Percentiles rank a stretch among this genome's conserved stretches.
Evolutionary conservation across 2,888 invertebrate species (phyloP).

Genomic region (Theristus sp.): DNA sequence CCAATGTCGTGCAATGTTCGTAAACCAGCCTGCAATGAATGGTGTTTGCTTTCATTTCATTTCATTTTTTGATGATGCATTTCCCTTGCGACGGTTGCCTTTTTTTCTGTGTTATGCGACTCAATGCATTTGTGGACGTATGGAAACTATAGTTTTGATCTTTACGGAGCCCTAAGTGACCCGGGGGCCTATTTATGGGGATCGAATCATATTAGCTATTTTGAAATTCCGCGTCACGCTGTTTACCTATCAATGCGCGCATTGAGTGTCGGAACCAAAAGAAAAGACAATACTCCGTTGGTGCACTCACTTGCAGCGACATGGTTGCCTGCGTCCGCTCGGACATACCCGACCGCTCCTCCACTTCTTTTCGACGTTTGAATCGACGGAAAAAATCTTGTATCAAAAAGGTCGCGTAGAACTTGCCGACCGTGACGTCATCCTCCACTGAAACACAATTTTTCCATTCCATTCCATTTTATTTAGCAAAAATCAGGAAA

Average conservation of each 20-base stretch:
- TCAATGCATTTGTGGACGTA: no score
- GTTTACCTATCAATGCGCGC: no score
- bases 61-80: no score
- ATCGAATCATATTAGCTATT: no score
- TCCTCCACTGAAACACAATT: conserved; percentile 46
- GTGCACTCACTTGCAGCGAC: conserved; percentile 21
- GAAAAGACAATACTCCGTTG: not conserved
- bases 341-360: conserved; percentile 36
- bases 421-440: conserved; percentile 97
- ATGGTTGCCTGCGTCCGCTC: conserved; percentile 22
- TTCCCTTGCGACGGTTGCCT: not conserved
- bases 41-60: not conserved
- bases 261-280: no score
- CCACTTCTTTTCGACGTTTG: conserved; percentile 59
- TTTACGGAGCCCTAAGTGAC: no score
- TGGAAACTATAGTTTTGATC: no score
- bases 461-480: no score
- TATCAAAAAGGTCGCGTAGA: conserved; percentile 98
- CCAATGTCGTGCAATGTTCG: conserved; percentile 93
- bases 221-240: no score
- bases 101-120: no score
- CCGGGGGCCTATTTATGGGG: no score
- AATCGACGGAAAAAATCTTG: conserved; percentile 98
- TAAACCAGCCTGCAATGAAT: conserved; percentile 53
- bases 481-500: no score